These are phyloP conservation scores for Drosophila bocqueti DNA, from an alignment of 1,140 invertebrate species.

Conservation along the genomic window DNA sequence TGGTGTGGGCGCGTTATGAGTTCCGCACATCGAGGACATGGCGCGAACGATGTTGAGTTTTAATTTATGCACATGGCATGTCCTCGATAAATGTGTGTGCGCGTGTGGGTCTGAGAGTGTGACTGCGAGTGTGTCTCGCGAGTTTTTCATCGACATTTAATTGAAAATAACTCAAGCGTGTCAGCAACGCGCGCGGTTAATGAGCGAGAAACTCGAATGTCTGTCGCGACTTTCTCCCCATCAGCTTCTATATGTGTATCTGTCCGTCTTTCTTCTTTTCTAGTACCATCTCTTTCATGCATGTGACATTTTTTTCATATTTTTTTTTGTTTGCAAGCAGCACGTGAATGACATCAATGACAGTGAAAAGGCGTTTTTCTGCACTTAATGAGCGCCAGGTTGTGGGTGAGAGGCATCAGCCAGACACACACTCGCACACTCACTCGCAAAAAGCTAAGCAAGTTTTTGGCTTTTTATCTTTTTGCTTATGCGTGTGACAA, in stretches of 20 bases:
- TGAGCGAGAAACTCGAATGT: conserved; percentile 82
- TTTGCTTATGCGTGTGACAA: conserved; percentile 67
- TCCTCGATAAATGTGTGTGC: conserved; percentile 45
- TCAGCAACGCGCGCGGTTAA: conserved; percentile 81
- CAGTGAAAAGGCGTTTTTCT: conserved; percentile 80
- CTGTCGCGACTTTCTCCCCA: conserved; percentile 63
- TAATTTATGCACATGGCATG: conserved; percentile 73
- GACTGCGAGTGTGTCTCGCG: conserved; percentile 50
- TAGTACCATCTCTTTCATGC: conserved; percentile 23
- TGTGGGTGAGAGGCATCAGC: conserved; percentile 8
- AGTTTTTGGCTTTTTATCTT: conserved; percentile 69
- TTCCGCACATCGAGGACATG: conserved; percentile 60
- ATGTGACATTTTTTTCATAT: conserved; percentile 29
- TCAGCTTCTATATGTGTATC: conserved; percentile 4
- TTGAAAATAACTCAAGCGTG: conserved; percentile 83
- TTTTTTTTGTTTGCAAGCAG: conserved; percentile 42
- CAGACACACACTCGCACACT: conserved; percentile 13
- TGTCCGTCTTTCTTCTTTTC: background rate
- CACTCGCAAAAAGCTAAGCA: conserved; percentile 43
- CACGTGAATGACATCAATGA: conserved; percentile 80
- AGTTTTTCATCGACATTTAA: conserved; percentile 83
- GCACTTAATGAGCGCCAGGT: conserved; percentile 68
- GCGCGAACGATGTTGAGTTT: conserved; percentile 60
- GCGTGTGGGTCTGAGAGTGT: conserved; percentile 5
- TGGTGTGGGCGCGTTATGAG: conserved; percentile 56